Conservation (phyloP, 2,888 invertebrate genomes). For the Apotomis capreana region DNA sequence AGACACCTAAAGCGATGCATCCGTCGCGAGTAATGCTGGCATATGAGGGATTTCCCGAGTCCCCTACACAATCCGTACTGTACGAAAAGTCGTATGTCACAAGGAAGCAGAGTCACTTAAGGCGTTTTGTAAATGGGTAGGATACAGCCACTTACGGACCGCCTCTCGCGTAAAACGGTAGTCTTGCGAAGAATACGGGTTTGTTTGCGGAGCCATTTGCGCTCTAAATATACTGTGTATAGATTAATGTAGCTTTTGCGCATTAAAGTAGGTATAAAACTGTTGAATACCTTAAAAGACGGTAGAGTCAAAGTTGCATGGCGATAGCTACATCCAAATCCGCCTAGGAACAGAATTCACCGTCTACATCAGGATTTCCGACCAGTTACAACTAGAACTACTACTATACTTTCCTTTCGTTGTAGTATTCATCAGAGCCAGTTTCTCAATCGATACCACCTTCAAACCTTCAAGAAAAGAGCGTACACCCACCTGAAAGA, state of each 20-base stretch:
- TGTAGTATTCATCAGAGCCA: too few relatives aligned
- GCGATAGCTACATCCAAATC: too few relatives aligned
- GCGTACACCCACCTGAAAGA: too few relatives aligned
- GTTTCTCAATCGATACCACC: too few relatives aligned
- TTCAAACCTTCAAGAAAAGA: too few relatives aligned
- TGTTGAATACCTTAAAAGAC: too few relatives aligned
- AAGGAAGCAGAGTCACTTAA: constrained; percentile 1
- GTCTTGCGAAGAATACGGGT: constrained; percentile 54
- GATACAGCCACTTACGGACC: constrained; percentile 69
- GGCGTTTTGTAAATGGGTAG: background rate
- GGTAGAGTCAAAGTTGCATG: too few relatives aligned
- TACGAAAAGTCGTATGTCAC: background rate
- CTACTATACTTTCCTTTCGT: too few relatives aligned
- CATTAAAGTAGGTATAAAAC: background rate
- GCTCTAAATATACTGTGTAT: constrained; percentile 52
- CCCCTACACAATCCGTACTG: background rate
- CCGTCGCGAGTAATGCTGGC: constrained; percentile 52
- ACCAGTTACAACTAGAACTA: too few relatives aligned
- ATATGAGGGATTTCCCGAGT: constrained; percentile 61
- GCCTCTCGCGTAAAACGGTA: constrained; percentile 66
- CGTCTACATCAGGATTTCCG: too few relatives aligned
- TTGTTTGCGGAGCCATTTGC: constrained; percentile 74
- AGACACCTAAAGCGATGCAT: constrained; percentile 38
- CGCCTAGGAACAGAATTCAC: too few relatives aligned
- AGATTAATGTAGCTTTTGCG: background rate